Conservation (phyloP, 1,140 invertebrate genomes). For the Zophobas morio region DNA sequence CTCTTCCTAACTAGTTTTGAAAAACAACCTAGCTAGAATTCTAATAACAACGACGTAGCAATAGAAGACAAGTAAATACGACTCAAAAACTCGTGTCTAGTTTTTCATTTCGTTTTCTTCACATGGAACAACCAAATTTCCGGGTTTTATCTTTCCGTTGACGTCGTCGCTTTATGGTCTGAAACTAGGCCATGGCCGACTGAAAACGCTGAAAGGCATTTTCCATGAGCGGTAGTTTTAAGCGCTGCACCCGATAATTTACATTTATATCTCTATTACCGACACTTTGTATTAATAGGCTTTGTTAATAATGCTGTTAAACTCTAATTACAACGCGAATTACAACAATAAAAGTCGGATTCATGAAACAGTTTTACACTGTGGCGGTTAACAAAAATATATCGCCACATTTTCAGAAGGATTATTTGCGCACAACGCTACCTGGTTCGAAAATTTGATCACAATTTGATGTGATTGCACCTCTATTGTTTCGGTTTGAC, state of each 20-base stretch:
- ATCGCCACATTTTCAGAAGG: not conserved
- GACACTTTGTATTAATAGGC: constrained; percentile 30
- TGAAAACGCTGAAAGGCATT: constrained; percentile 15
- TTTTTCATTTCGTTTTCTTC: constrained; percentile 35
- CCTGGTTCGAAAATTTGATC: not conserved
- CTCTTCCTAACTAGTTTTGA: no score
- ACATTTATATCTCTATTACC: constrained; percentile 28
- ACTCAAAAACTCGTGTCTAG: not conserved
- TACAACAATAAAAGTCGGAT: constrained; percentile 7
- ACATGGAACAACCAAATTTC: constrained; percentile 38
- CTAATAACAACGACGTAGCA: not conserved
- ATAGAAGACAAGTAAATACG: constrained; percentile 6
- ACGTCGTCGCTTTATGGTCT: constrained; percentile 20
- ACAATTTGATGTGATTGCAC: constrained; percentile 16
- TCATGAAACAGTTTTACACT: not conserved
- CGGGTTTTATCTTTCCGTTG: constrained; percentile 33
- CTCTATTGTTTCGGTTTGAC: constrained; percentile 18
- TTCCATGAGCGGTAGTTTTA: constrained; percentile 29
- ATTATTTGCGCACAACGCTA: not conserved
- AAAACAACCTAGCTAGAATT: no score
- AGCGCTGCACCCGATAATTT: constrained; percentile 7
- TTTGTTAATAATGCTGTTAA: constrained; percentile 10
- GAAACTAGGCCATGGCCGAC: constrained; percentile 28
- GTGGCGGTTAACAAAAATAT: not conserved
- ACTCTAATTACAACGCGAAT: constrained; percentile 1